These are phyloP conservation scores for Liasis olivaceus DNA, from an alignment of 2,797 vertebrate genomes.

Conservation along the genomic window DNA sequence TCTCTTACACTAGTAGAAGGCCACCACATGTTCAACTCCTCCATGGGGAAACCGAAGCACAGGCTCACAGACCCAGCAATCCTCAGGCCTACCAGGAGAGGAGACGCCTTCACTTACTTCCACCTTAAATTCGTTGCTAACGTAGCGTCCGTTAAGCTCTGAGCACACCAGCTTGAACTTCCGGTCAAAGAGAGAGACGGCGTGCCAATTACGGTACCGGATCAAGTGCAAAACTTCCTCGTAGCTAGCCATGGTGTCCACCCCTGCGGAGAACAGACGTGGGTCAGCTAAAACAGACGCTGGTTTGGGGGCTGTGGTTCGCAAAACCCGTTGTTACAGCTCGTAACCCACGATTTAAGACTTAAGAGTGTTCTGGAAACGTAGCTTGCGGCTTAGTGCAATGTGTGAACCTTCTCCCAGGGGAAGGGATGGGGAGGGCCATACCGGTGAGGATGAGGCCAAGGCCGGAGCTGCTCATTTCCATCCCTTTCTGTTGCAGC, in stretches of 20 bases:
- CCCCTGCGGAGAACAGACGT: conserved; percentile 75
- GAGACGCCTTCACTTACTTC: conserved; percentile 80
- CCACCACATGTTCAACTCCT: no score
- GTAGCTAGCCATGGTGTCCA: conserved; percentile 95
- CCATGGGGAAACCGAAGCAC: background rate
- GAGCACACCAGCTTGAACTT: conserved; percentile 96
- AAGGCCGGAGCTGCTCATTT: conserved; percentile 88
- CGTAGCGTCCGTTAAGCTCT: conserved; percentile 94
- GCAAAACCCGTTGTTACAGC: background rate
- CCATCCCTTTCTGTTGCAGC: conserved; percentile 89
- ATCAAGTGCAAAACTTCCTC: conserved; percentile 92
- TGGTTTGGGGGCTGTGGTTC: accelerated
- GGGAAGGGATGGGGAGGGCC: background rate
- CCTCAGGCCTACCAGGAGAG: background rate
- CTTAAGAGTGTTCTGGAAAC: no score
- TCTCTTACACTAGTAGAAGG: background rate
- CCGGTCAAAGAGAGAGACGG: conserved; percentile 89
- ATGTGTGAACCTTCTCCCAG: background rate
- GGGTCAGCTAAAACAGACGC: background rate
- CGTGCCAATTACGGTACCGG: conserved; percentile 94
- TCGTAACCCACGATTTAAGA: background rate
- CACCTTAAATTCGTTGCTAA: conserved; percentile 96
- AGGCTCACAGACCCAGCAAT: accelerated
- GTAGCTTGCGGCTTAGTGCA: background rate
- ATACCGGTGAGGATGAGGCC: conserved; percentile 91